A percentile compares a stretch with the other conserved stretches of the same genome.
Conservation (phyloP, 2,797 vertebrate species). For the Eospalax fontanierii region DNA sequence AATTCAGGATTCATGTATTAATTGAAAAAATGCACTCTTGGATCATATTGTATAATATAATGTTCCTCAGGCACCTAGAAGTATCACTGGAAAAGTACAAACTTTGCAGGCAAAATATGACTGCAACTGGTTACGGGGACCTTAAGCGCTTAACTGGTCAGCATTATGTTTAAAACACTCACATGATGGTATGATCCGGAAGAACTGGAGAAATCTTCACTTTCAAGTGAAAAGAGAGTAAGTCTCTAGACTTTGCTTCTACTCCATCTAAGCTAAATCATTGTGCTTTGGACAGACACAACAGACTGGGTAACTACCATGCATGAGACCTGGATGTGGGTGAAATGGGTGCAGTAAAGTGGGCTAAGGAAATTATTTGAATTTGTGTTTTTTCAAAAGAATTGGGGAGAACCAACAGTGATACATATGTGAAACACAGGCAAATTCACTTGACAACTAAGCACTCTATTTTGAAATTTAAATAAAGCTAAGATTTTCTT, state of each 20-base stretch:
- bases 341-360: neutral
- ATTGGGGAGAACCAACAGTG: conserved; percentile 19
- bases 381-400: conserved; percentile 69
- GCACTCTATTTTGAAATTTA: conserved; percentile 87
- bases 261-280: conserved; percentile 18
- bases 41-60: neutral
- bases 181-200: conserved; percentile 3
- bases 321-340: neutral
- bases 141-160: conserved; percentile 52
- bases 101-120: conserved; percentile 56
- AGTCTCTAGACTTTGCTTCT: conserved; percentile 16
- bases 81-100: neutral
- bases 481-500: conserved; percentile 89
- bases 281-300: neutral
- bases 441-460: conserved; percentile 80
- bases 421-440: conserved; percentile 65
- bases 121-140: neutral
- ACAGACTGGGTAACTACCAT: neutral
- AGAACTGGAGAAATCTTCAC: neutral
- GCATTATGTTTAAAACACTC: conserved; percentile 52
- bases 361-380: conserved; percentile 66
- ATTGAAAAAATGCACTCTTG: conserved; percentile 19
- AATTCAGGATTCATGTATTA: conserved; percentile 24
- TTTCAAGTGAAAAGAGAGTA: conserved; percentile 63
- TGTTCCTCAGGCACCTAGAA: conserved; percentile 15